Base-by-base conservation (phyloP, 2,113 vertebrate species). In the Sander vitreus region DNA sequence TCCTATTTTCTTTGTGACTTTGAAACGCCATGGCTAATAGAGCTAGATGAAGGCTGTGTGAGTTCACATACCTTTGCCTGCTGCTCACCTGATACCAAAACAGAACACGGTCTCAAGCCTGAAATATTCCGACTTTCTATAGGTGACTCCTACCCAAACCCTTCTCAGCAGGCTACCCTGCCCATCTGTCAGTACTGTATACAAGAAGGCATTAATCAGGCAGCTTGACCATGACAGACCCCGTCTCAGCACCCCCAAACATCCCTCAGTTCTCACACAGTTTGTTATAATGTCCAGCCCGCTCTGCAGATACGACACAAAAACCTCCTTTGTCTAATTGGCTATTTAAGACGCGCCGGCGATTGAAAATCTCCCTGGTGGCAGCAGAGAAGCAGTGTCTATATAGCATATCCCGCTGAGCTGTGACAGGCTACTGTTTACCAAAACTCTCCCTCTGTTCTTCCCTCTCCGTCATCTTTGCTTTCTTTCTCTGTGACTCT, bases 371-470 rank as follows among this genome's bases (percentile, higher is more conserved):
- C 80, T 86, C 88, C 83, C 76, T 0, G 14, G 78, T 76, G 78
- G 76, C 70, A 63, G 73, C 23, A 51, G 70, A 82, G 12, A 33
- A 70, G 84, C 86, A 53, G 80, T 5, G 23, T 82, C 84, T 81
- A 39, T 80, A 39, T 67, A 83, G 78, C 65, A 30, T 72, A 76
- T 83, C 91, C 92, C 50, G 76, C 90, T 90, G 93, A 85, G 91
- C 78, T 85, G 76, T 91, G 92, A 91, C 92, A 88, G 89, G 71
- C 84, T 74, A 76, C 85, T 93, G 92, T 94, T 93, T 92, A 91
- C 90, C 76, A 88, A 91, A 86, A 81, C 85, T 82, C 83, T 80
- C 81, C 33, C 54, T 78, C 72, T 80, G 67, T 25, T 33, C 83
- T 15, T 62, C 30, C 62, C 76, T 68, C 65, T 59, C 82, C 50